Conservation (phyloP, 2,797 vertebrate genomes). For the Potorous gilbertii region DNA sequence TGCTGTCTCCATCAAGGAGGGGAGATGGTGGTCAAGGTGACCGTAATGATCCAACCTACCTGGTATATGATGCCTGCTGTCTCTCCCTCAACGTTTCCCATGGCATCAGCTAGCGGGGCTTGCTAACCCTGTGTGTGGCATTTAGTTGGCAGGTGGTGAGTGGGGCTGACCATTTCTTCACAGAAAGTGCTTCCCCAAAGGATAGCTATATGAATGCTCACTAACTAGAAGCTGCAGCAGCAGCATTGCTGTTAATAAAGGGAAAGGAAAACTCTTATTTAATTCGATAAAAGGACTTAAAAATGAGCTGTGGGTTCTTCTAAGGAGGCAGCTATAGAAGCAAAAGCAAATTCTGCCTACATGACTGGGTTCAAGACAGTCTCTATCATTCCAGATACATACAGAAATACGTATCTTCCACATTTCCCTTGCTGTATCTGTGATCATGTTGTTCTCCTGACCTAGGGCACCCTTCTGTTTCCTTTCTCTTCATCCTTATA, state of each 20-base stretch:
- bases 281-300: slow-evolving; percentile 16
- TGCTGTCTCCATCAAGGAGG: not conserved
- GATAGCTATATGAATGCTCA: not conserved
- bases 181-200: not conserved
- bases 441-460: not conserved
- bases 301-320: not conserved
- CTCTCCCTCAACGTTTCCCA: not conserved
- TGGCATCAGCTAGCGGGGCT: not conserved
- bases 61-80: not conserved
- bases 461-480: slow-evolving; percentile 34
- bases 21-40: too few relatives aligned
- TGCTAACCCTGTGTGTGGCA: not conserved
- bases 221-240: not conserved
- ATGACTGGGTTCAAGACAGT: not conserved
- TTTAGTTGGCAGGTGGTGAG: not conserved
- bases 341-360: not conserved
- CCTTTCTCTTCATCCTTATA: not conserved
- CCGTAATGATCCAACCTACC: not conserved
- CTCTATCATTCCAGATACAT: not conserved
- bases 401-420: not conserved
- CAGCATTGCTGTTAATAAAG: not conserved
- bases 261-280: slow-evolving; percentile 12
- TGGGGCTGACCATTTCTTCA: not conserved
- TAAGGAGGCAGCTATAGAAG: not conserved
- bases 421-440: not conserved